phyloP scores from a whole-genome alignment of 2,888 invertebrate species.

The Xylophagus ater region DNA sequence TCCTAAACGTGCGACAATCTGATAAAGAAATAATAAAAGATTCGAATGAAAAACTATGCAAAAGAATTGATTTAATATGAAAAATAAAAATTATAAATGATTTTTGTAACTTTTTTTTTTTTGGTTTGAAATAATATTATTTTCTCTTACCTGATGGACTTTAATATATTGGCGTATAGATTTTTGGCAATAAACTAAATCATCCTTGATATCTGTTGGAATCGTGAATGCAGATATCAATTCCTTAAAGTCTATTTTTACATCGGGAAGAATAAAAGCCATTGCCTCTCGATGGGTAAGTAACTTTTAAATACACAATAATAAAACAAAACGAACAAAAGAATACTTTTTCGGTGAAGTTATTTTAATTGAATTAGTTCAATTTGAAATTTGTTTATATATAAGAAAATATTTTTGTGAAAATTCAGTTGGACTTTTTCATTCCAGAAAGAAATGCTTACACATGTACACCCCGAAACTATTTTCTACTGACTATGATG shows the following conservation, averaged over 20 bases:
- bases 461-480: too few relatives aligned
- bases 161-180: constrained; percentile 31
- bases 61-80: not conserved
- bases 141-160: constrained; percentile 31
- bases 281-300: constrained; percentile 1
- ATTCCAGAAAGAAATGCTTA: too few relatives aligned
- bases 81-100: too few relatives aligned
- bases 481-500: too few relatives aligned
- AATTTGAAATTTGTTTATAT: too few relatives aligned
- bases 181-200: constrained; percentile 36
- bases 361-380: too few relatives aligned
- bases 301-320: too few relatives aligned
- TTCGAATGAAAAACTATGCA: not conserved
- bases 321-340: too few relatives aligned
- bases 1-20: not conserved
- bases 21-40: not conserved
- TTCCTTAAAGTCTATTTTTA: constrained; percentile 8
- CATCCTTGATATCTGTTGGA: constrained; percentile 32
- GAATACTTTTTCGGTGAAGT: too few relatives aligned
- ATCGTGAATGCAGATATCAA: constrained; percentile 15
- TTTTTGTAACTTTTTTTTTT: too few relatives aligned
- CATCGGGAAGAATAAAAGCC: constrained; percentile 3
- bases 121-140: constrained; percentile 13
- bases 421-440: too few relatives aligned
- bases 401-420: too few relatives aligned